Base-by-base conservation (phyloP, 1,140 invertebrate genomes). In the Drosophila nebulosa region DNA sequence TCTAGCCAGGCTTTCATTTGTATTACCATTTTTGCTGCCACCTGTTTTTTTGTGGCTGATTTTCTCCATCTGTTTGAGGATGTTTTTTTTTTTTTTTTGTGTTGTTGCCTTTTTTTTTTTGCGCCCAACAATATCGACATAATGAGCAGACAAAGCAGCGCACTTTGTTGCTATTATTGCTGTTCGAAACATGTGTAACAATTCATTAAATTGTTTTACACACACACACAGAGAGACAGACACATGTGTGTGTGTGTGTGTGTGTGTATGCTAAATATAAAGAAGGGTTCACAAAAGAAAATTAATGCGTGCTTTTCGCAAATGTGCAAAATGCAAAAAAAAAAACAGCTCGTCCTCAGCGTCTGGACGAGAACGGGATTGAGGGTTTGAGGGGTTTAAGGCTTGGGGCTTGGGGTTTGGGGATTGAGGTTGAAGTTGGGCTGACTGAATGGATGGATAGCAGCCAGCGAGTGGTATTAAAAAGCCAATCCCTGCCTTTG, bases 251-350 rank as follows among this genome's bases (percentile, higher is more conserved):
- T 46, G 16, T 10, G 4, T 39, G 14, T 16, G 16, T 46, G 7
- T 46, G 39, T 46, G 9, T 46, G 64, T 74, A 74, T 79, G 66
- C 74, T 70, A 53, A 77, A 64, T 70, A 77, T 58, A 78, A 78
- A 69, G 74, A 74, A 80, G 75, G 75, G 74, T 79, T 74, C 39
- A 79, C 74, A 74, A 78, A 77, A 79, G 74, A 78, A 79, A 78
- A 79, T 79, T 74, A 79, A 79, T 78, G 77, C 77, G 69, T 77
- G 65, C 72, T 71, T 72, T 78, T 78, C 76, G 76, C 75, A 78
- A 76, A 76, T 72, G 68, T 69, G 68, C 69, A 75, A 74, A 74
- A 77, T n/a, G n/a, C n/a, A 64, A 32, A 74, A 67, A 26, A 57
- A 59, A 61, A 67, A 42, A 61, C 58, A 66, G 36, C 16, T 22